phyloP scores from a whole-genome alignment of 30 jellyfish, hydroid and myxozoan genomes.

The Turritopsis dohrnii region DNA sequence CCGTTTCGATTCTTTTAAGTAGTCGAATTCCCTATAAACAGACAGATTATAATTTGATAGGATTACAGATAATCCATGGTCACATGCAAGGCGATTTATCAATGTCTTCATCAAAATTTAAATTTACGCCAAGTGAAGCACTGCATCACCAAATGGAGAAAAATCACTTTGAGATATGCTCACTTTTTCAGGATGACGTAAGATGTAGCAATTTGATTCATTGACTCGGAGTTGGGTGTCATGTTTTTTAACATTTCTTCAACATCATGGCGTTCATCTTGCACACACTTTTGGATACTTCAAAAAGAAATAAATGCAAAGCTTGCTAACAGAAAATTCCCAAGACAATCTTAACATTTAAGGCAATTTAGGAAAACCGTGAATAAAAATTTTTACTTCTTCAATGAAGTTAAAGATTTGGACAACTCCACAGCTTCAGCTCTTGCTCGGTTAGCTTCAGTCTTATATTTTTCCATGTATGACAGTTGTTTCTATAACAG shows the following conservation, averaged over 20 bases:
- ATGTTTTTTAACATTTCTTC: conserved; percentile 46
- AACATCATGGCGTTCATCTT: conserved; percentile 54
- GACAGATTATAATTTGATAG: not conserved
- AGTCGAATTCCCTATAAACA: conserved; percentile 47
- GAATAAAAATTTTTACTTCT: not conserved
- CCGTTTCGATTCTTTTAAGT: conserved; percentile 47
- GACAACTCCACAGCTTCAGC: conserved; percentile 37
- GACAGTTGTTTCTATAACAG: conserved; percentile 46
- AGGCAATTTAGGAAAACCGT: not conserved
- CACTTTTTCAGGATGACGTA: conserved; percentile 65
- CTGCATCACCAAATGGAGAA: not conserved
- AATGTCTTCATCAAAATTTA: not conserved
- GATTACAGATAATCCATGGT: not conserved
- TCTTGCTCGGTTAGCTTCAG: conserved; percentile 47
- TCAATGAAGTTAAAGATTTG: conserved; percentile 13
- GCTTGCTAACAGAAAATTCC: not conserved
- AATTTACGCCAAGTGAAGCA: not conserved
- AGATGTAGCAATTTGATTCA: conserved; percentile 48
- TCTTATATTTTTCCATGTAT: conserved; percentile 54
- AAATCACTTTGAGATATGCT: not conserved
- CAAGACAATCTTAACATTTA: not conserved
- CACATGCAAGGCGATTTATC: not conserved
- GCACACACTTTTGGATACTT: conserved; percentile 50
- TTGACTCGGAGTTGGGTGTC: conserved; percentile 42
- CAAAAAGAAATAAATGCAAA: not conserved